phyloP scores from a whole-genome alignment of 2,888 invertebrate species.

The Digitonthophagus gazella region DNA sequence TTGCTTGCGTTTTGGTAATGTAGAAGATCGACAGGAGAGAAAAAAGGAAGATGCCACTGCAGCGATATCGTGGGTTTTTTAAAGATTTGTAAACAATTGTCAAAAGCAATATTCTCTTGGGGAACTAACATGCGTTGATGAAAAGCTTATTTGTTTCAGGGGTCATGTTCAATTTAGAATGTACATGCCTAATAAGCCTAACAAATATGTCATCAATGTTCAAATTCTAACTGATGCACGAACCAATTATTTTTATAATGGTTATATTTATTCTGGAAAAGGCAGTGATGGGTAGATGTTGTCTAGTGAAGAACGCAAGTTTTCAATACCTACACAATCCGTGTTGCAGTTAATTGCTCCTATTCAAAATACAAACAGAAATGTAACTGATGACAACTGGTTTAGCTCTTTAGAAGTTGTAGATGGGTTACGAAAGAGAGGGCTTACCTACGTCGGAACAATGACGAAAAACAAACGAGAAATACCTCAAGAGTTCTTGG shows the following conservation, averaged over 20 bases:
- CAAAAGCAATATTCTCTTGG: constrained; percentile 9
- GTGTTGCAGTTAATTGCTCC: constrained; percentile 24
- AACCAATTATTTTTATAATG: constrained; percentile 32
- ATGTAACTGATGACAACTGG: constrained; percentile 38
- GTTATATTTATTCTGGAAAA: constrained; percentile 34
- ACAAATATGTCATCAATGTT: constrained; percentile 37
- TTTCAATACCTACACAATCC: constrained; percentile 23
- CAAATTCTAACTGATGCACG: constrained; percentile 33
- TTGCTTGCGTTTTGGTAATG: constrained; percentile 31
- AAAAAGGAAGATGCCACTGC: constrained; percentile 29
- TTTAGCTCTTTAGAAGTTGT: constrained; percentile 32
- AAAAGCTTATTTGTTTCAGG: constrained; percentile 29
- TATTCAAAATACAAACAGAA: constrained; percentile 31
- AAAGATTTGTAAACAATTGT: constrained; percentile 26
- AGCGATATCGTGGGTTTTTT: constrained; percentile 25
- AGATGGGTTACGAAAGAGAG: constrained; percentile 26
- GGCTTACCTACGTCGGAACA: constrained; percentile 34
- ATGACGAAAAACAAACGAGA: constrained; percentile 39
- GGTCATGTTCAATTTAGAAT: constrained; percentile 30
- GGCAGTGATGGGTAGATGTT: constrained; percentile 28
- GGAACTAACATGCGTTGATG: constrained; percentile 21
- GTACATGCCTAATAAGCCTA: constrained; percentile 35
- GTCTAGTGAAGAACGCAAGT: constrained; percentile 18
- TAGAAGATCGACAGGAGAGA: constrained; percentile 29
- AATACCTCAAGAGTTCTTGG: constrained; percentile 37